Evolutionary conservation across 1,140 invertebrate species (phyloP), one percentile per base, ranked within the genome.

Genomic region (Augochlora pura): DNA sequence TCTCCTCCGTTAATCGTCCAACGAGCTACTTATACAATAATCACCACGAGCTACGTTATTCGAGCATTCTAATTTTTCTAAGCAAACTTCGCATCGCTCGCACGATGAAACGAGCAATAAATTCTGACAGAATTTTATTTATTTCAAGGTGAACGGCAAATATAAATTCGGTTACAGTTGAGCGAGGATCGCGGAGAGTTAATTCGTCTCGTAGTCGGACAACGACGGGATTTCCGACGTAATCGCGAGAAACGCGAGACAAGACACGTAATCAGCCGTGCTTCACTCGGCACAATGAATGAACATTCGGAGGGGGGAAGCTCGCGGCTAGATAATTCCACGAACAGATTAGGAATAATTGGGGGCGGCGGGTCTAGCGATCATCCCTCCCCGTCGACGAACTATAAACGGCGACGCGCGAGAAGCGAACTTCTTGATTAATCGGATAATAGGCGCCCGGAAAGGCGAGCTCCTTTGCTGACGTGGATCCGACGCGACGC

Each of bases 401-500:
- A 69, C 27, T 60, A 65, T 83, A 75, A 83, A 25, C 70, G 39
- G 38, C 14, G 49, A 46, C n/a, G 49, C 52, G 49, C 52, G n/a
- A 67, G 16, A 79, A 79, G n/a, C 67, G 16, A 79, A 83, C 70
- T 83, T 83, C 12, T 21, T 80, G 81, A 83, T 84, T 84, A 80
- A 84, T 84, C 59, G 60, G 52, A 52, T 83, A 80, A 75, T 80
- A 64, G 16, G 27, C 21, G 52, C n/a, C 49, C 21, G 54, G 54
- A 52, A 73, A 52, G 63, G 39, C 69, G 49, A 42, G 54, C 57
- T 62, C 27, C 38, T 54, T 25, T 21, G 21, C 57, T 67, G 59
- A 65, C 46, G 59, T 25, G 23, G 21, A 82, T 62, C 67, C 25
- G 27, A 57, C 46, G 69, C 18, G 49, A 52, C 49, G 16, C 1